Percentiles rank a stretch among this genome's conserved stretches.
Evolutionary conservation across 92 coral and sea anemone species (phyloP).

Genomic region (Palythoa caribaeorum): DNA sequence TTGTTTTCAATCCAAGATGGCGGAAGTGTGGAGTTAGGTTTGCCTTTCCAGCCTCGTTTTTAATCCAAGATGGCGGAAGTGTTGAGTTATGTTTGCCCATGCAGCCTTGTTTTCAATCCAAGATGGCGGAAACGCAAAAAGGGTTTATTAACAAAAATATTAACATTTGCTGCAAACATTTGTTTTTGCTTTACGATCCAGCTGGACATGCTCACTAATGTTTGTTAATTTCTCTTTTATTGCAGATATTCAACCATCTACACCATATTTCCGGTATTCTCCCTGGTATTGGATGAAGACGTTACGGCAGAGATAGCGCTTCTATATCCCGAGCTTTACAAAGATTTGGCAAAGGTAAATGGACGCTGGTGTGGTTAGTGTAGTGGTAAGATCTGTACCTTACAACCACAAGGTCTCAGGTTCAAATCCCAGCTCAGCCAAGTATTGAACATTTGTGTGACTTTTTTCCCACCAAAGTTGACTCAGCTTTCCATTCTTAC

Average conservation of each 20-base stretch:
- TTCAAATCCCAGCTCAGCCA: no score
- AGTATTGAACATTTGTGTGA: no score
- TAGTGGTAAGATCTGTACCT: no score
- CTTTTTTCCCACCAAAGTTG: no score
- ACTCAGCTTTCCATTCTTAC: no score
- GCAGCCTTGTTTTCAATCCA: no score
- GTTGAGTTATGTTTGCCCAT: no score
- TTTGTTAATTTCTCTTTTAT: background rate
- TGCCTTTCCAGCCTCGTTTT: no score
- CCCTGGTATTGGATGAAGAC: conserved; percentile 96
- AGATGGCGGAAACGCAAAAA: background rate
- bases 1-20: no score
- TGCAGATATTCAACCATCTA: conserved; percentile 90
- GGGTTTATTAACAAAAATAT: background rate
- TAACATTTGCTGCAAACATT: background rate
- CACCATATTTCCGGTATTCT: conserved; percentile 98
- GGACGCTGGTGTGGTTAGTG: background rate
- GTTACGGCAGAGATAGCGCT: conserved; percentile 96
- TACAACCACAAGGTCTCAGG: no score
- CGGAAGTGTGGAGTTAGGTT: no score
- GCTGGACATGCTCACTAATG: background rate
- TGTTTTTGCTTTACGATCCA: background rate
- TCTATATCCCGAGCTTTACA: conserved; percentile 93
- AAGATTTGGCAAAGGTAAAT: conserved; percentile 92
- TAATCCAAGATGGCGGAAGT: no score